These are phyloP conservation scores for Drosophila rellima DNA, from an alignment of 2,888 invertebrate species.

Conservation along the genomic window DNA sequence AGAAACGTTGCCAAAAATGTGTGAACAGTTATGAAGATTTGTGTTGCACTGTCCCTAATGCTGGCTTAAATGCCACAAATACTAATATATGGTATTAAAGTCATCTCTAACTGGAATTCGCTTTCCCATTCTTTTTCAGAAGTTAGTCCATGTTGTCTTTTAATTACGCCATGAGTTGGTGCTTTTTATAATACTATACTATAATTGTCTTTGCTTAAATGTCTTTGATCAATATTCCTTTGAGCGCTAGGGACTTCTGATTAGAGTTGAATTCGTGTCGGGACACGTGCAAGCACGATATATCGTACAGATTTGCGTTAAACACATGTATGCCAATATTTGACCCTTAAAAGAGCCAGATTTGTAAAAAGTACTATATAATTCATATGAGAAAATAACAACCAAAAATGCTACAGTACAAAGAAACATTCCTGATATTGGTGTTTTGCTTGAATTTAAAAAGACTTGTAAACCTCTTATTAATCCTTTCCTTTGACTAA, in stretches of 20 bases:
- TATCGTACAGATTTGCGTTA: too few species aligned
- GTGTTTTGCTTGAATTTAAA: too few species aligned
- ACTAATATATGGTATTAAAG: constrained; percentile 20
- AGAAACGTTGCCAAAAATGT: constrained; percentile 47
- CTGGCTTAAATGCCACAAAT: constrained; percentile 28
- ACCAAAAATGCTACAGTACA: too few species aligned
- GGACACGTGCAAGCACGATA: too few species aligned
- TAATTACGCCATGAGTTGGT: constrained; percentile 20
- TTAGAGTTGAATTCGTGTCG: neutral
- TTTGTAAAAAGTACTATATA: too few species aligned
- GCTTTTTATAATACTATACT: neutral
- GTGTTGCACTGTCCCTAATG: constrained; percentile 28
- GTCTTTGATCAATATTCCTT: constrained; percentile 7
- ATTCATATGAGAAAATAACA: too few species aligned
- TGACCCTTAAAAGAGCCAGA: too few species aligned
- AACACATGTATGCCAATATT: too few species aligned
- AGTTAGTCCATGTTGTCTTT: constrained; percentile 35
- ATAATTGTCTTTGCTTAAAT: neutral
- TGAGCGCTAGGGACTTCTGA: too few species aligned
- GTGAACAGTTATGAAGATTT: constrained; percentile 69
- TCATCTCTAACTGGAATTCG: neutral
- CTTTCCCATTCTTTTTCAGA: neutral
- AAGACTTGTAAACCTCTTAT: too few species aligned
- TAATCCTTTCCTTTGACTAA: too few species aligned
- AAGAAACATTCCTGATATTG: too few species aligned